A percentile compares a stretch with the other conserved stretches of the same genome.
Conservation (phyloP, 2,113 vertebrate species). For the Campylorhamphus procurvoides region DNA sequence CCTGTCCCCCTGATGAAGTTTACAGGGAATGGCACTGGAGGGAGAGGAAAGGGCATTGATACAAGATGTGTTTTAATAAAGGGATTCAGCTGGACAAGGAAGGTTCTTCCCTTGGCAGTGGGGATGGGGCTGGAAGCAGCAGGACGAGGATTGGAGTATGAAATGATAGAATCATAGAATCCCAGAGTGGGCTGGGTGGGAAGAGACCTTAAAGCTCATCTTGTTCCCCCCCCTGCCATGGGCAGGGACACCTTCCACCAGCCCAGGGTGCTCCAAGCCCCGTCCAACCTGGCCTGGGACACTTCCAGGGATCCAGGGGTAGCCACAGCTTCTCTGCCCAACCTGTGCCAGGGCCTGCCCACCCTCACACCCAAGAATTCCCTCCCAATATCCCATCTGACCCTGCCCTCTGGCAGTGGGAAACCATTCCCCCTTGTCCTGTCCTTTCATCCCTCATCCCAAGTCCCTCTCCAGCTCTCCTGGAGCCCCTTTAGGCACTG, state of each 20-base stretch:
- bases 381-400: rapidly evolving
- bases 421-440: neutral
- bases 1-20: neutral
- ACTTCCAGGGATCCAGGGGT: neutral
- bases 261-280: neutral
- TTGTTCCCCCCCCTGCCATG: too few relatives aligned
- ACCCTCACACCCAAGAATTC: rapidly evolving
- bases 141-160: neutral
- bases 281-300: neutral
- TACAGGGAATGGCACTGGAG: neutral
- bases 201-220: neutral
- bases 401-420: neutral
- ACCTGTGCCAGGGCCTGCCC: neutral
- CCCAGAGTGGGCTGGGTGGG: neutral
- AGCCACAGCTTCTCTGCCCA: neutral
- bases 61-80: conserved; percentile 19
- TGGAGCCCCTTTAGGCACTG: neutral
- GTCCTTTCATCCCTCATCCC: neutral
- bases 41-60: neutral
- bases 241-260: neutral
- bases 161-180: rapidly evolving
- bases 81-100: neutral
- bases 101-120: neutral
- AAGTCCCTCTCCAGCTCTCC: neutral
- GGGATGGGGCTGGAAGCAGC: neutral